phyloP scores from a whole-genome alignment of 2,797 vertebrate species.

The Tympanoctomys barrerae region DNA sequence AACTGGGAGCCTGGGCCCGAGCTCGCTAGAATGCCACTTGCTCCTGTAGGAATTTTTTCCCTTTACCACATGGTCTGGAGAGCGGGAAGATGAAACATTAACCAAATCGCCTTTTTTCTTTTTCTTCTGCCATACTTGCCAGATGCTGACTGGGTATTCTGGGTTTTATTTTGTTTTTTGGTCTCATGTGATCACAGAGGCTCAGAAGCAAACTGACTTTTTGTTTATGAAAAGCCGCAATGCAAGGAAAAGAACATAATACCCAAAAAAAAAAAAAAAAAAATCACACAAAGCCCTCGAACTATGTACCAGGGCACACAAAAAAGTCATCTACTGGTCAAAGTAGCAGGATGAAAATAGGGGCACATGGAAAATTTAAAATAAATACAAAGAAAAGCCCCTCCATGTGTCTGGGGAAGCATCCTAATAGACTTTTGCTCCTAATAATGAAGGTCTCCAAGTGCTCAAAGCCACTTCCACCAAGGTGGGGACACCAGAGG shows the following conservation, averaged over 20 bases:
- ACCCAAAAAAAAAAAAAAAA: not conserved
- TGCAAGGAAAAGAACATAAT: slow-evolving; percentile 78
- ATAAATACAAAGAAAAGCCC: not conserved
- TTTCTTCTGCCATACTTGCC: slow-evolving; percentile 61
- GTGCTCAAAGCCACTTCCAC: not conserved
- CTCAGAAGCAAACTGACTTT: slow-evolving; percentile 71
- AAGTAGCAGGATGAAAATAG: slow-evolving; percentile 52
- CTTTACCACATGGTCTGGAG: slow-evolving; percentile 65
- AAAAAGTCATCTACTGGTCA: slow-evolving; percentile 60
- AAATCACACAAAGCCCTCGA: not conserved
- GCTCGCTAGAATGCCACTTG: slow-evolving; percentile 58
- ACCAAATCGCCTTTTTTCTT: slow-evolving; percentile 58
- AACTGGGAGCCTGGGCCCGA: not conserved
- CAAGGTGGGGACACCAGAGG: not conserved
- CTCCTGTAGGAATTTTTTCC: slow-evolving; percentile 58
- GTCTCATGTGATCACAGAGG: slow-evolving; percentile 75
- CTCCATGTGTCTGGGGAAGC: not conserved
- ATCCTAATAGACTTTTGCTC: slow-evolving; percentile 19
- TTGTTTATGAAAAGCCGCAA: slow-evolving; percentile 78
- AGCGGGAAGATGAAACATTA: slow-evolving; percentile 78
- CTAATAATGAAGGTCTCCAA: not conserved
- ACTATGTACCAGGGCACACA: slow-evolving; percentile 33
- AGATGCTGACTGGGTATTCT: slow-evolving; percentile 79
- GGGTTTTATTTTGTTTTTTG: slow-evolving; percentile 75
- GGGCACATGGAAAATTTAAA: slow-evolving; percentile 45